Conservation (phyloP, 64 coral and sea anemone genomes). For the Porites lutea region DNA sequence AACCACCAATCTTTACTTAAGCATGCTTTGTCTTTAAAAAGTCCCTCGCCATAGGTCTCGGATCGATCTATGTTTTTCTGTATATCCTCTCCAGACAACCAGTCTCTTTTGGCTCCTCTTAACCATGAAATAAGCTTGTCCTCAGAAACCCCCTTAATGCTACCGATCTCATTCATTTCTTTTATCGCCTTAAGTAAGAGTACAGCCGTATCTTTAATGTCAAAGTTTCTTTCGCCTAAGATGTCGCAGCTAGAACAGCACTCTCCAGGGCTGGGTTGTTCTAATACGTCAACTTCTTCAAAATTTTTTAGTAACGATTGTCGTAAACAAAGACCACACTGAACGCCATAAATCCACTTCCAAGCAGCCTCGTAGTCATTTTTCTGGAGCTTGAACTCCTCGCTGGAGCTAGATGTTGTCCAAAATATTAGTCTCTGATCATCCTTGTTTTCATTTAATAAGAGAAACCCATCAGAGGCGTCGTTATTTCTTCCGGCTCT, state of each 20-base stretch:
- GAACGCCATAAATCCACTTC: conserved; percentile 61
- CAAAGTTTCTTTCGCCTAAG: conserved; percentile 35
- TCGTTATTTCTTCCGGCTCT: conserved; percentile 13
- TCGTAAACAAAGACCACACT: not conserved
- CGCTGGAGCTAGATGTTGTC: not conserved
- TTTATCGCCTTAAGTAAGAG: conserved; percentile 10
- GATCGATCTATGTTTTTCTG: conserved; percentile 15
- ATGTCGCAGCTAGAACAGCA: conserved; percentile 29
- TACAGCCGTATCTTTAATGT: not conserved
- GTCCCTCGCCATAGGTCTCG: not conserved
- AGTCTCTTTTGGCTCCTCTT: conserved; percentile 36
- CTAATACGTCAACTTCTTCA: not conserved
- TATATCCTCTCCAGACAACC: conserved; percentile 29
- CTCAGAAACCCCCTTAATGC: not conserved
- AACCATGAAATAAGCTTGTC: conserved; percentile 31
- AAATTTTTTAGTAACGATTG: not conserved
- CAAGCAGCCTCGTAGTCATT: conserved; percentile 24
- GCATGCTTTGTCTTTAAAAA: not conserved
- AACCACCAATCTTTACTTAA: not conserved
- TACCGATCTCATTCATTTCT: not conserved
- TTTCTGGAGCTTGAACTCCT: not conserved
- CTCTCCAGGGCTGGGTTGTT: not conserved
- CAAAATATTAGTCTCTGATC: conserved; percentile 52
- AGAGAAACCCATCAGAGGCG: not conserved
- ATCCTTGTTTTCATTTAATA: conserved; percentile 52